These are phyloP conservation scores for Trissolcus basalis DNA, from an alignment of 1,140 invertebrate species.

Conservation along the genomic window DNA sequence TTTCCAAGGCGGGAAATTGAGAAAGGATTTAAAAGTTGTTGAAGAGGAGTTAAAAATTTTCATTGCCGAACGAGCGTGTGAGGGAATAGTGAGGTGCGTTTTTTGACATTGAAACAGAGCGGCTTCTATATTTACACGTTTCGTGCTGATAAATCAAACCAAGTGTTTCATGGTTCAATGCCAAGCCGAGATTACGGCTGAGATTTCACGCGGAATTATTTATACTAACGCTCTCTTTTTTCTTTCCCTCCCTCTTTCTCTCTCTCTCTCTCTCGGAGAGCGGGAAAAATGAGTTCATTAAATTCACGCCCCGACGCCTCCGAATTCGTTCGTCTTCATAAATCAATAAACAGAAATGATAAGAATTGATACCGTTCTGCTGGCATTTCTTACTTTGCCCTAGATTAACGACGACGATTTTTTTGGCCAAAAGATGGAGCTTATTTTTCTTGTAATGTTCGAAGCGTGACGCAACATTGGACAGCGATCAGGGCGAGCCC, in stretches of 20 bases:
- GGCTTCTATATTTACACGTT: constrained; percentile 27
- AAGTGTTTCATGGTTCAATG: constrained; percentile 41
- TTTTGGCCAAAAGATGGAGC: neutral
- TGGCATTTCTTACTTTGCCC: constrained; percentile 15
- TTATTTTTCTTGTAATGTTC: constrained; percentile 17
- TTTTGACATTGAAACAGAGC: constrained; percentile 32
- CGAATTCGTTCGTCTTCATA: too few species aligned
- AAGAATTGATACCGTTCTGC: neutral
- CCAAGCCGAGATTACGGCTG: constrained; percentile 33
- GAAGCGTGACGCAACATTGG: constrained; percentile 38
- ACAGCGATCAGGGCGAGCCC: constrained; percentile 26
- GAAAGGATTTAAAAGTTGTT: neutral
- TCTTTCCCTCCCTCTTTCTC: neutral
- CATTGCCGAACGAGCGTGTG: constrained; percentile 12
- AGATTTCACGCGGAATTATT: constrained; percentile 35
- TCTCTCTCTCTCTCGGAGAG: too few species aligned
- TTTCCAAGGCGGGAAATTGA: too few species aligned
- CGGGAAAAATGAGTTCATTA: neutral
- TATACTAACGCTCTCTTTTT: neutral
- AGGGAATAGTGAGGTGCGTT: constrained; percentile 29
- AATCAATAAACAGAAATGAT: neutral
- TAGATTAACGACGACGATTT: constrained; percentile 10
- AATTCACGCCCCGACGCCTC: neutral
- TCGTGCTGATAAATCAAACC: constrained; percentile 41
- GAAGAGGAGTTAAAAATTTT: constrained; percentile 3